phyloP scores from a whole-genome alignment of 2,113 vertebrate species.

The Gallinago paraguaiae region DNA sequence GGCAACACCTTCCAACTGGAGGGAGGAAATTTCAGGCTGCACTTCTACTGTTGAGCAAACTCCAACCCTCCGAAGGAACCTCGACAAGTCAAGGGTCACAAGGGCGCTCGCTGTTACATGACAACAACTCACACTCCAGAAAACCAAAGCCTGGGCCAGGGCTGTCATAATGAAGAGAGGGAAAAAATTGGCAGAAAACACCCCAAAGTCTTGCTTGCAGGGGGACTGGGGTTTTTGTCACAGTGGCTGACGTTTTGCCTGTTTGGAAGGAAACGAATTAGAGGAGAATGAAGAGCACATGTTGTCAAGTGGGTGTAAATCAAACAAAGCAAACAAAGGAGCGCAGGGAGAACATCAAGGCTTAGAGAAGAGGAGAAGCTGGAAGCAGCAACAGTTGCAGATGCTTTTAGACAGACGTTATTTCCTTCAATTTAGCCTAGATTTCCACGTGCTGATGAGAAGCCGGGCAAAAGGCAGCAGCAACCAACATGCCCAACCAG shows the following conservation, averaged over 20 bases:
- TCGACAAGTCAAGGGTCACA: background rate
- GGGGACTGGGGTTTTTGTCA: background rate
- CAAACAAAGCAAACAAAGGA: conserved; percentile 27
- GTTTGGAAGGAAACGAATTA: conserved; percentile 15
- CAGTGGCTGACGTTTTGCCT: background rate
- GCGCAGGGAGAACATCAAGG: background rate
- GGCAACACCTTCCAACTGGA: background rate
- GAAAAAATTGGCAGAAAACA: background rate
- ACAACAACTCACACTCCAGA: background rate
- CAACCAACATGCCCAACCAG: background rate
- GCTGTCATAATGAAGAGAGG: background rate
- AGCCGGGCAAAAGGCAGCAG: background rate
- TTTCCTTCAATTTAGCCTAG: background rate
- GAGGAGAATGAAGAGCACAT: background rate
- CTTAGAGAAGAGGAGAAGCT: background rate
- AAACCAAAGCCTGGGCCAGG: background rate
- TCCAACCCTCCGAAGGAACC: background rate
- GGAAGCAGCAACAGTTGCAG: background rate
- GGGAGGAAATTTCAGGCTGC: background rate
- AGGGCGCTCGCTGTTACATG: background rate
- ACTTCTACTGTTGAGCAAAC: background rate
- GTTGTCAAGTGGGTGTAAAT: conserved; percentile 31
- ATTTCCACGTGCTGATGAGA: background rate
- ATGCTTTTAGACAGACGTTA: background rate
- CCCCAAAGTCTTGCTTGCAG: background rate